Evolutionary conservation across 1,140 invertebrate species (phyloP).

Genomic region (Hycleus phaleratus): DNA sequence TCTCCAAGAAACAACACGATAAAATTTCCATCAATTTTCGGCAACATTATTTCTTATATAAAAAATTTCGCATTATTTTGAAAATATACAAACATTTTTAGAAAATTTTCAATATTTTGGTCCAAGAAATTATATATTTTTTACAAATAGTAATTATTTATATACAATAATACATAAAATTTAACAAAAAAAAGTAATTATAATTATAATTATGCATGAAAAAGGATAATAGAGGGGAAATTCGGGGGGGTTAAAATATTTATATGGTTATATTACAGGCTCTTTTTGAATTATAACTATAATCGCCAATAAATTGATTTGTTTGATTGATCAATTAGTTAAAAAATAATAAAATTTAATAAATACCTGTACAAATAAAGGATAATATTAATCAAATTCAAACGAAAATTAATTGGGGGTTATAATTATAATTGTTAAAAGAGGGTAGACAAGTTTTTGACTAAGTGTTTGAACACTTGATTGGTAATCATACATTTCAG

Average conservation of each 20-base stretch:
- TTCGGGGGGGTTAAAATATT: slow-evolving; percentile 26
- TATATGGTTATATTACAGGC: slow-evolving; percentile 40
- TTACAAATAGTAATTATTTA: too few species aligned
- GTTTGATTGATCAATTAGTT: too few species aligned
- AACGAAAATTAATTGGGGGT: too few species aligned
- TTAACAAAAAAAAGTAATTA: slow-evolving; percentile 5
- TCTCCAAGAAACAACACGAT: too few species aligned
- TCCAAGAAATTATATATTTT: background rate
- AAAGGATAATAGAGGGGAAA: background rate
- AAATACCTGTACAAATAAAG: slow-evolving; percentile 31
- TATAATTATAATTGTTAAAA: too few species aligned
- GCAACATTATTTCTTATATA: too few species aligned
- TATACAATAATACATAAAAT: too few species aligned
- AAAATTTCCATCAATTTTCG: too few species aligned
- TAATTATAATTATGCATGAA: slow-evolving; percentile 10
- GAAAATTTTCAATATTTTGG: background rate
- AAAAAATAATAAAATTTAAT: slow-evolving; percentile 2
- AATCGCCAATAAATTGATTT: slow-evolving; percentile 7
- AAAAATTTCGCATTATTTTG: too few species aligned
- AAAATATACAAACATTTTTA: too few species aligned
- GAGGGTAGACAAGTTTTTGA: slow-evolving; percentile 14
- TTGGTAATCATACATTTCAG: slow-evolving; percentile 35
- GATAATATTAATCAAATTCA: background rate
- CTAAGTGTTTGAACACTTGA: slow-evolving; percentile 36
- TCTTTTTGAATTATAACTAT: background rate